These are phyloP conservation scores for Columbina picui DNA, from an alignment of 2,113 vertebrate species.

Conservation along the genomic window DNA sequence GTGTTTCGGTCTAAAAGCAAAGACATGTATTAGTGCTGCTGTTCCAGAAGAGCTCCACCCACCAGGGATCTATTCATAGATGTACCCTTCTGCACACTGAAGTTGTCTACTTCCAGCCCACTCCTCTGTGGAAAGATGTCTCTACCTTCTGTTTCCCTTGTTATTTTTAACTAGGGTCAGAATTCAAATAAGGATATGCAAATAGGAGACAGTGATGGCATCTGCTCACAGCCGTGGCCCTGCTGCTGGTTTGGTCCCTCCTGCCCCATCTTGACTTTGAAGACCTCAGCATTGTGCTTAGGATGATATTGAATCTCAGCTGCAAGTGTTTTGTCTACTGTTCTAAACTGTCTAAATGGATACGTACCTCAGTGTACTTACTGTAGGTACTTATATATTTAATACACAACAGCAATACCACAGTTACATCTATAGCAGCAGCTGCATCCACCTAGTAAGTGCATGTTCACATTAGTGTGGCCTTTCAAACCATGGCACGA, in stretches of 20 bases:
- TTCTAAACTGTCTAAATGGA: background rate
- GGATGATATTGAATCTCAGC: background rate
- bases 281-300: fast-evolving
- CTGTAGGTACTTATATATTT: fast-evolving
- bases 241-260: background rate
- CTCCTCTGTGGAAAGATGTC: background rate
- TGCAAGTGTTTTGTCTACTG: background rate
- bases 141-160: background rate
- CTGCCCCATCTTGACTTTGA: fast-evolving
- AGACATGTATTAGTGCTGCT: background rate
- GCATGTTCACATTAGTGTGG: background rate
- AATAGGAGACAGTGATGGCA: background rate
- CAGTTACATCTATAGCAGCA: background rate
- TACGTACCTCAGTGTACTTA: background rate
- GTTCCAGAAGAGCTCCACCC: background rate
- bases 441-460: background rate
- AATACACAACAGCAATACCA: fast-evolving
- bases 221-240: background rate
- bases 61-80: background rate
- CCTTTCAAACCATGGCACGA: background rate
- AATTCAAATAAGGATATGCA: background rate
- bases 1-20: background rate
- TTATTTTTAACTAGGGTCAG: background rate
- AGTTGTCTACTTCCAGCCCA: background rate
- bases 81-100: background rate